Evolutionary conservation across 2,888 invertebrate genomes (phyloP).

Genomic region (Unio pictorum): DNA sequence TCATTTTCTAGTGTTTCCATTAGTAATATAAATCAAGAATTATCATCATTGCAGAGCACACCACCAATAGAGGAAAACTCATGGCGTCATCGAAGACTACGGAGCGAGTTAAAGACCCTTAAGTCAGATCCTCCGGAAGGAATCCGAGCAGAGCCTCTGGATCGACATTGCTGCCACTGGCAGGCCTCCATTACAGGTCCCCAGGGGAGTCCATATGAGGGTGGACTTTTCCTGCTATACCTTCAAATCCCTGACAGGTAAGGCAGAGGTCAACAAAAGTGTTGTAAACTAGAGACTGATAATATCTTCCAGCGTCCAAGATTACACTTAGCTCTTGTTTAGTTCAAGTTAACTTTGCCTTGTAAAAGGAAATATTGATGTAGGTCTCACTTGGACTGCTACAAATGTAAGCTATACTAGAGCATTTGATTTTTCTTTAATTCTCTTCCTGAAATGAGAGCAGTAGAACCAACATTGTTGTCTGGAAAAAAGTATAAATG

Average conservation of each 20-base stretch:
- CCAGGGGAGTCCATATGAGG: constrained; percentile 93
- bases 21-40: background rate
- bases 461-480: too few species aligned
- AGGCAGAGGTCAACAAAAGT: background rate
- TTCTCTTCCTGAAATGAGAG: too few species aligned
- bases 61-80: constrained; percentile 80
- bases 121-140: constrained; percentile 85
- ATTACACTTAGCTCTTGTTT: background rate
- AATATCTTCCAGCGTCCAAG: background rate
- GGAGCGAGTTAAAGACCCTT: constrained; percentile 80
- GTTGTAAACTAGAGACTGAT: background rate
- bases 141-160: constrained; percentile 86
- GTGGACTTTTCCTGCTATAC: constrained; percentile 91
- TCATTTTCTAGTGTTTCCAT: too few species aligned
- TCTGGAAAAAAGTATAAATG: too few species aligned
- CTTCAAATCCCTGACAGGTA: constrained; percentile 83
- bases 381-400: background rate
- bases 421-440: background rate
- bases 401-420: background rate
- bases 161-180: constrained; percentile 90
- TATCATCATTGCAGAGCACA: constrained; percentile 50
- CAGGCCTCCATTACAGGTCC: constrained; percentile 94
- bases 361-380: background rate
- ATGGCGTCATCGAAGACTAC: constrained; percentile 85
- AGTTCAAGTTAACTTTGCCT: background rate